Conservation (phyloP, 2,113 vertebrate genomes). For the Fregetta grallaria region DNA sequence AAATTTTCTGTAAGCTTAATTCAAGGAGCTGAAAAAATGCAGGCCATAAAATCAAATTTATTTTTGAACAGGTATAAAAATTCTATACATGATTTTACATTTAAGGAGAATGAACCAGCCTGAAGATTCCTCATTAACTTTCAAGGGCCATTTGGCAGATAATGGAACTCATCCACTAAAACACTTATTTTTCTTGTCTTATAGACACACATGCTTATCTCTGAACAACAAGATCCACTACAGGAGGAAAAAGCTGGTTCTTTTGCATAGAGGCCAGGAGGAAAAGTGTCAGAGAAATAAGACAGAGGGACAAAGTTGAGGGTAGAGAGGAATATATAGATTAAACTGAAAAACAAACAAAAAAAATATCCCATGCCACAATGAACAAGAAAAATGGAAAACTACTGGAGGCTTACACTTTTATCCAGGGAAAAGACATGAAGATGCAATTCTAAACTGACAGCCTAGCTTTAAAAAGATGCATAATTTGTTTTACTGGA, state of each 20-base stretch:
- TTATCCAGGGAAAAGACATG: background rate
- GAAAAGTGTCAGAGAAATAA: background rate
- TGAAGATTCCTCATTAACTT: constrained; percentile 60
- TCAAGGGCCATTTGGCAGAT: constrained; percentile 48
- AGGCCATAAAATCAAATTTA: constrained; percentile 37
- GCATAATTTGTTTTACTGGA: background rate
- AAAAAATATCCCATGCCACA: background rate
- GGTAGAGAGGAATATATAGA: background rate
- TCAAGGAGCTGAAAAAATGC: constrained; percentile 24
- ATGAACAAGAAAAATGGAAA: background rate
- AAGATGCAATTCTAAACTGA: background rate
- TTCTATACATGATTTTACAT: constrained; percentile 15
- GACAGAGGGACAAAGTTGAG: background rate
- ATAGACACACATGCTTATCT: background rate
- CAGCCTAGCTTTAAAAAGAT: background rate
- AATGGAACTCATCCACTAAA: constrained; percentile 31
- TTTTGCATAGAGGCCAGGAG: background rate
- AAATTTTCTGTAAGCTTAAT: constrained; percentile 31
- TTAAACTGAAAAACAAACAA: background rate
- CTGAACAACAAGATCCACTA: background rate
- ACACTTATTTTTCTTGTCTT: constrained; percentile 23
- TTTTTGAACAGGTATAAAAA: constrained; percentile 42
- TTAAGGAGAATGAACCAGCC: constrained; percentile 14
- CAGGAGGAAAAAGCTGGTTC: background rate
- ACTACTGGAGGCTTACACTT: background rate